Evolutionary conservation across 2,113 vertebrate genomes (phyloP).

Genomic region (Oryzias woworae): DNA sequence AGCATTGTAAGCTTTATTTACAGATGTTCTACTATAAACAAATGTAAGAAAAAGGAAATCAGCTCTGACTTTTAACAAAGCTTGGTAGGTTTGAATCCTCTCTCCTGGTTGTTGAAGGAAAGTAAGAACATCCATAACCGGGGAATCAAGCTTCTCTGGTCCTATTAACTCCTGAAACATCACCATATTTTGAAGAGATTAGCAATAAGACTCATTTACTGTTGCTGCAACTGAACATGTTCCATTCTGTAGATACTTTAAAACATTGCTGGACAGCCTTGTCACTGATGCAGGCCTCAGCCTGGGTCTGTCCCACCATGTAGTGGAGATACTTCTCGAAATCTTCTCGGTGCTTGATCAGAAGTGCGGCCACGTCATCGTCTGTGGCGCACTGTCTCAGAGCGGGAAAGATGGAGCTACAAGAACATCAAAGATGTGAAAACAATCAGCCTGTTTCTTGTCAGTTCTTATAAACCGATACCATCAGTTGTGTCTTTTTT

Average conservation of each 20-base stretch:
- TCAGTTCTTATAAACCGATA: no score
- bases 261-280: conserved; percentile 88
- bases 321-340: conserved; percentile 92
- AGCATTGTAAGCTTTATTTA: background rate
- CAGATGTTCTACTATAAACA: no score
- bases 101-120: conserved; percentile 90
- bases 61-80: conserved; percentile 85
- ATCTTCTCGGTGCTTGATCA: conserved; percentile 82
- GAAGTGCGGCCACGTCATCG: conserved; percentile 91
- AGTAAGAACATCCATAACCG: conserved; percentile 81
- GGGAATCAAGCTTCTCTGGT: conserved; percentile 62
- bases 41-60: background rate
- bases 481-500: no score
- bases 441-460: background rate
- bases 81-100: conserved; percentile 92
- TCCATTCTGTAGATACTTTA: conserved; percentile 75
- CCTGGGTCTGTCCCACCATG: conserved; percentile 88
- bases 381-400: conserved; percentile 85
- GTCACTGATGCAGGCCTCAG: conserved; percentile 85
- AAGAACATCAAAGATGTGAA: background rate
- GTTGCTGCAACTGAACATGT: background rate
- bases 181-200: background rate
- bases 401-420: conserved; percentile 79
- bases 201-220: background rate
- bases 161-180: conserved; percentile 60